These are phyloP conservation scores for Neuroscelio doddi DNA, from an alignment of 2,888 invertebrate genomes.

Conservation along the genomic window DNA sequence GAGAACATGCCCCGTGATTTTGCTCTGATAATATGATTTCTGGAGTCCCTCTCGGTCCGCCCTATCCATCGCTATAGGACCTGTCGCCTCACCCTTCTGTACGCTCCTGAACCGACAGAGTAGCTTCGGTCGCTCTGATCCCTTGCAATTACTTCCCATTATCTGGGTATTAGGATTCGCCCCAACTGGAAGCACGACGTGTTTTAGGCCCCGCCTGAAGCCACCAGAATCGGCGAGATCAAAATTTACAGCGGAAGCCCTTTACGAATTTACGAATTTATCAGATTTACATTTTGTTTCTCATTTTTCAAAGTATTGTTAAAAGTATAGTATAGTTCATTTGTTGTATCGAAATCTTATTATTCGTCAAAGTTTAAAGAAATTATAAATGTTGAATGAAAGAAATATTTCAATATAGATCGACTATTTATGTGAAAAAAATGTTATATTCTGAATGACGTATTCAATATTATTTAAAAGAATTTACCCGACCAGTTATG, in stretches of 20 bases:
- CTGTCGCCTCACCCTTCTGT: constrained; percentile 49
- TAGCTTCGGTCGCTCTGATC: constrained; percentile 69
- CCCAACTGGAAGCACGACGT: constrained; percentile 68
- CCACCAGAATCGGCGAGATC: constrained; percentile 31
- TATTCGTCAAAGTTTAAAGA: too few species aligned
- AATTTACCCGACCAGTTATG: too few species aligned
- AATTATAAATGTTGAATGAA: too few species aligned
- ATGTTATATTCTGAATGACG: too few species aligned
- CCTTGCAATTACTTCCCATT: constrained; percentile 73
- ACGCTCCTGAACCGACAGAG: constrained; percentile 54
- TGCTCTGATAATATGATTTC: constrained; percentile 67
- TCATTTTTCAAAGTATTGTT: too few species aligned
- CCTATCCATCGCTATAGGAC: constrained; percentile 49
- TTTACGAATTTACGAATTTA: too few species aligned
- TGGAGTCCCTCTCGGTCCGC: constrained; percentile 48
- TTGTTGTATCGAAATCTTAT: too few species aligned
- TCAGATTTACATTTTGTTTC: too few species aligned
- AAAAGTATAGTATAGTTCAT: too few species aligned
- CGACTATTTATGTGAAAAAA: too few species aligned
- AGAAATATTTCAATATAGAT: too few species aligned
- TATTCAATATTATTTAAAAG: too few species aligned
- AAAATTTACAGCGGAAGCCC: constrained; percentile 6
- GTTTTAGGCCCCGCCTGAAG: constrained; percentile 62
- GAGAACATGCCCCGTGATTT: constrained; percentile 68
- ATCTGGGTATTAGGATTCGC: constrained; percentile 72